A percentile compares a stretch with the other conserved stretches of the same genome.
These are phyloP conservation scores for Buphagus erythrorhynchus DNA, from an alignment of 2,797 vertebrate genomes.

Conservation along the genomic window DNA sequence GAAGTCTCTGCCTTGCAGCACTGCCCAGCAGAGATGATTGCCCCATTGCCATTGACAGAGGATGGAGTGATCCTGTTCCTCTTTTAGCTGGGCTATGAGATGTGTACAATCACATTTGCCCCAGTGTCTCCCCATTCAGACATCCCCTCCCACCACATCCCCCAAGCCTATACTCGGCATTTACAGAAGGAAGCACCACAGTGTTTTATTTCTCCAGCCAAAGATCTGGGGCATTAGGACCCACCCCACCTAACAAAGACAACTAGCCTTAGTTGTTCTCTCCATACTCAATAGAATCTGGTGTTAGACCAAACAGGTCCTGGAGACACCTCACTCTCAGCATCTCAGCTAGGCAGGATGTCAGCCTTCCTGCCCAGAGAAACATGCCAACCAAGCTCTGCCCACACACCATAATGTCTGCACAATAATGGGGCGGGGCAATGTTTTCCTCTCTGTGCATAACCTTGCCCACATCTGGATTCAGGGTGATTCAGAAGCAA, in stretches of 20 bases:
- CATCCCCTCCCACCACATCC: not conserved
- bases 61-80: not conserved
- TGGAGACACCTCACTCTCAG: not conserved
- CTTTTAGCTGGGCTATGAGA: not conserved
- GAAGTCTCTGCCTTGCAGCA: not conserved
- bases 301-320: too few species aligned
- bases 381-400: not conserved
- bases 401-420: not conserved
- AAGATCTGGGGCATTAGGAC: not conserved
- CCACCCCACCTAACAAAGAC: not conserved
- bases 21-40: not conserved
- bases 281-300: not conserved
- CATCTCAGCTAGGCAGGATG: not conserved
- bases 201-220: not conserved
- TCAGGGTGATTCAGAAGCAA: not conserved
- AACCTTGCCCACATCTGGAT: not conserved
- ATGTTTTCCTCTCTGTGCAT: not conserved
- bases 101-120: not conserved
- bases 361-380: not conserved
- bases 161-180: accelerated
- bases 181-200: not conserved
- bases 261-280: not conserved
- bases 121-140: accelerated
- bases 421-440: not conserved
- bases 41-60: accelerated